Conservation (phyloP, 2,888 invertebrate species). For the Strigamia crassipes region DNA sequence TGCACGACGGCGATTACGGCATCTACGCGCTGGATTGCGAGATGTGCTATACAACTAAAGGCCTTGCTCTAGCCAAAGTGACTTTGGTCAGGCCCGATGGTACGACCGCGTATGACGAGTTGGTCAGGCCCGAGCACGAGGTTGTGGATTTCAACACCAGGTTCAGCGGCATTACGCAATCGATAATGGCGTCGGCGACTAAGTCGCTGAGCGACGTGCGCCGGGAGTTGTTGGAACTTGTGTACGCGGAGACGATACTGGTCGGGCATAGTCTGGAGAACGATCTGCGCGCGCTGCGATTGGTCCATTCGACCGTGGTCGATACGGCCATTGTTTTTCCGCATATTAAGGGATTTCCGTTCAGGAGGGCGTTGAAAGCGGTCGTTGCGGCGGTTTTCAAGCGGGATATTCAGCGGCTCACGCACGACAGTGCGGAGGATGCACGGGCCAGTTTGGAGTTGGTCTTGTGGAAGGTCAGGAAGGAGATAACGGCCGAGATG, state of each 20-base stretch:
- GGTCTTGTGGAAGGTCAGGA: constrained; percentile 55
- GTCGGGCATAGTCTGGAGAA: constrained; percentile 62
- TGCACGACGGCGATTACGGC: too few relatives aligned
- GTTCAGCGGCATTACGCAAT: constrained; percentile 60
- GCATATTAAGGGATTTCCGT: constrained; percentile 57
- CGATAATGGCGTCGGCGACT: constrained; percentile 56
- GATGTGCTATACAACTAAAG: constrained; percentile 53
- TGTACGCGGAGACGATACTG: constrained; percentile 71
- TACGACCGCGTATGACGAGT: constrained; percentile 51
- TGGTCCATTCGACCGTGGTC: constrained; percentile 54
- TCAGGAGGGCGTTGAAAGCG: constrained; percentile 54
- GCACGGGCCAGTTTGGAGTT: constrained; percentile 60
- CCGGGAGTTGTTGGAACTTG: constrained; percentile 54
- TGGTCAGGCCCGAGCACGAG: constrained; percentile 51
- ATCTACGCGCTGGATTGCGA: constrained; percentile 54
- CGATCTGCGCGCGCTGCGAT: constrained; percentile 60
- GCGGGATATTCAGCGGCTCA: constrained; percentile 59
- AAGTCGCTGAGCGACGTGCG: constrained; percentile 54
- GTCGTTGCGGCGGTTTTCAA: constrained; percentile 58
- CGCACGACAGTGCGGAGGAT: constrained; percentile 62
- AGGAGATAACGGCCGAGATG: background rate
- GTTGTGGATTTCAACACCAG: constrained; percentile 55
- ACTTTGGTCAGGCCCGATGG: constrained; percentile 52
- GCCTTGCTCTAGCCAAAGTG: constrained; percentile 53
- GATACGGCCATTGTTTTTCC: constrained; percentile 62